Evolutionary conservation across 2,888 invertebrate genomes (phyloP).

Genomic region (Papilio gigon): DNA sequence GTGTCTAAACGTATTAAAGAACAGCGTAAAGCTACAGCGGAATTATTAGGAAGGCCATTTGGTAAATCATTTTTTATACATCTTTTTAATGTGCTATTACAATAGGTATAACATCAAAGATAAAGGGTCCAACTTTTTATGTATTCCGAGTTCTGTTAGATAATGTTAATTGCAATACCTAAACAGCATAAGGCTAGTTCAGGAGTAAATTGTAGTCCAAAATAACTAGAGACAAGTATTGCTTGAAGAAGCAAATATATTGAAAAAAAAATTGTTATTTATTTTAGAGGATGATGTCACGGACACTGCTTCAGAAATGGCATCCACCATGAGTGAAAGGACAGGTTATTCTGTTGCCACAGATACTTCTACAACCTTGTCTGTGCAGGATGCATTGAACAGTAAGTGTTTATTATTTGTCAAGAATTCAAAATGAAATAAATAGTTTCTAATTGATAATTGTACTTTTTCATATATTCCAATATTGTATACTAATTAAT

Average conservation of each 20-base stretch:
- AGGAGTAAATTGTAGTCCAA: too few species aligned
- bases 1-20: slow-evolving; percentile 78
- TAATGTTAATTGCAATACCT: too few species aligned
- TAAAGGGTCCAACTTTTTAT: neutral
- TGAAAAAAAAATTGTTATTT: too few species aligned
- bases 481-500: too few species aligned
- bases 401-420: slow-evolving; percentile 56
- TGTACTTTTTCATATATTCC: too few species aligned
- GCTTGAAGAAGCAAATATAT: too few species aligned
- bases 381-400: slow-evolving; percentile 78
- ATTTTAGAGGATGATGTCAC: slow-evolving; percentile 72
- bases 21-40: slow-evolving; percentile 77
- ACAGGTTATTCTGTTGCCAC: slow-evolving; percentile 75
- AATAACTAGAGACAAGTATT: too few species aligned
- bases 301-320: slow-evolving; percentile 73
- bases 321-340: slow-evolving; percentile 74
- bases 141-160: neutral
- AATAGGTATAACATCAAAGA: neutral
- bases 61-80: slow-evolving; percentile 53
- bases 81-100: neutral
- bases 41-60: slow-evolving; percentile 73
- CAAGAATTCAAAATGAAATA: neutral
- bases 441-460: too few species aligned
- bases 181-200: too few species aligned
- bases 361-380: slow-evolving; percentile 70